Evolutionary conservation across 2,113 vertebrate species (phyloP).

Genomic region (Varanus salvator): DNA sequence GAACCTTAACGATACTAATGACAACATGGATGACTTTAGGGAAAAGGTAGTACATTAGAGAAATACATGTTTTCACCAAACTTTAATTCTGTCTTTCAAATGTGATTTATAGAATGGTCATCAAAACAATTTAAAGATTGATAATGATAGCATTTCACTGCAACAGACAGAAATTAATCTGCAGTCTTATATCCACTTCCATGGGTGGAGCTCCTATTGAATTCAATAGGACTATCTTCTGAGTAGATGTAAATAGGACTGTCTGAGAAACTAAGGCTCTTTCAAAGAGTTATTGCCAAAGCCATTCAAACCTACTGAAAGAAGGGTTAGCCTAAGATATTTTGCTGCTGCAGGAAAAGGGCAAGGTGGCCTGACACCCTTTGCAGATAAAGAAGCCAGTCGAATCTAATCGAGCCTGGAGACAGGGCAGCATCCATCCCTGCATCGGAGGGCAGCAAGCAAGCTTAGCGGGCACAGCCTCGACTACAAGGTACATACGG

Average conservation of each 20-base stretch:
- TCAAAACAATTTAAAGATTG: not conserved
- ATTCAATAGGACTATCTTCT: not conserved
- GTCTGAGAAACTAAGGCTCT: too few species aligned
- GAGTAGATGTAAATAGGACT: not conserved
- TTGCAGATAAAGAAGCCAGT: too few species aligned
- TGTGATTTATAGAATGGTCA: not conserved
- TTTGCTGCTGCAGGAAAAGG: too few species aligned
- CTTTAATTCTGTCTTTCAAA: not conserved
- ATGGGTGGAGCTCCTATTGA: not conserved
- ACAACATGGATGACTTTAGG: not conserved
- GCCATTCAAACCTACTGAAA: not conserved
- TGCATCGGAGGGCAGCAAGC: too few species aligned
- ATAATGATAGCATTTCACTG: not conserved
- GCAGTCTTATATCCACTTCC: not conserved
- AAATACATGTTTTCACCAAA: not conserved
- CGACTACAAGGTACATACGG: too few species aligned
- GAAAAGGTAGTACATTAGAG: not conserved
- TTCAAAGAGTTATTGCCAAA: not conserved
- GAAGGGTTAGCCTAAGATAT: not conserved
- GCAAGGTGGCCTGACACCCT: too few species aligned
- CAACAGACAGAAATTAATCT: not conserved
- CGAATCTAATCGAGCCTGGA: too few species aligned
- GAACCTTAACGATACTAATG: constrained; percentile 44
- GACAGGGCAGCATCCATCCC: too few species aligned
- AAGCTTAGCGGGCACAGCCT: too few species aligned